phyloP scores from a whole-genome alignment of 2,888 invertebrate genomes.

The Mesorhabditis sp. region DNA sequence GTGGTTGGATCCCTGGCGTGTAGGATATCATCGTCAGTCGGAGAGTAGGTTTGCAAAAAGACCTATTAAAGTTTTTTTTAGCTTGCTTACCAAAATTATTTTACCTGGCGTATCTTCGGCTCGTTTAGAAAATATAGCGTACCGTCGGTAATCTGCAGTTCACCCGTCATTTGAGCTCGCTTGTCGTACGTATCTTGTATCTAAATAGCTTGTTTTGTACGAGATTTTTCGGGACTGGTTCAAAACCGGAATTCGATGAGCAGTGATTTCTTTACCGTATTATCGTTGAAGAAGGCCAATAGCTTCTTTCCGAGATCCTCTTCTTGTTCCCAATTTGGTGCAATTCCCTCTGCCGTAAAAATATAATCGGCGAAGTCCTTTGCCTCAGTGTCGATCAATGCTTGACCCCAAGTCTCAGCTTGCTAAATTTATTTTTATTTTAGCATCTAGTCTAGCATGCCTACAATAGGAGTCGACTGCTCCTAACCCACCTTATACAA shows the following conservation, averaged over 20 bases:
- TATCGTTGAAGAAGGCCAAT: slow-evolving; percentile 9
- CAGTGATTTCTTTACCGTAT: slow-evolving; percentile 8
- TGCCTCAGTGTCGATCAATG: slow-evolving; percentile 11
- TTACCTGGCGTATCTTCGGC: slow-evolving; percentile 15
- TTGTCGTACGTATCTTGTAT: background rate
- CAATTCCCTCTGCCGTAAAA: slow-evolving; percentile 9
- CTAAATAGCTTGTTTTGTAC: background rate
- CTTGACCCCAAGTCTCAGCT: slow-evolving; percentile 13
- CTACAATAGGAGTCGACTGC: background rate
- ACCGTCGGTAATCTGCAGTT: slow-evolving; percentile 35
- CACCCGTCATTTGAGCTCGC: slow-evolving; percentile 11
- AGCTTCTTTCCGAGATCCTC: slow-evolving; percentile 8
- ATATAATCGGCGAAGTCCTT: slow-evolving; percentile 12
- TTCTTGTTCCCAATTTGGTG: slow-evolving; percentile 4
- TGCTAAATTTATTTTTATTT: slow-evolving; percentile 7
- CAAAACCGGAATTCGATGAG: background rate
- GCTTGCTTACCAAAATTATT: background rate
- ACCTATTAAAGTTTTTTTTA: slow-evolving; percentile 1
- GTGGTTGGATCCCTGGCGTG: slow-evolving; percentile 47
- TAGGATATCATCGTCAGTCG: slow-evolving; percentile 17
- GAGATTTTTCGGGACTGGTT: background rate
- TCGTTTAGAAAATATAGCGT: slow-evolving; percentile 33
- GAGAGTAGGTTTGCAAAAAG: slow-evolving; percentile 12
- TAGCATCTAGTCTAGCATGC: too few relatives aligned
- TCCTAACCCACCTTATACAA: slow-evolving; percentile 30